Evolutionary conservation across 2,113 vertebrate genomes (phyloP).

Genomic region (Coregonus clupeaformis): DNA sequence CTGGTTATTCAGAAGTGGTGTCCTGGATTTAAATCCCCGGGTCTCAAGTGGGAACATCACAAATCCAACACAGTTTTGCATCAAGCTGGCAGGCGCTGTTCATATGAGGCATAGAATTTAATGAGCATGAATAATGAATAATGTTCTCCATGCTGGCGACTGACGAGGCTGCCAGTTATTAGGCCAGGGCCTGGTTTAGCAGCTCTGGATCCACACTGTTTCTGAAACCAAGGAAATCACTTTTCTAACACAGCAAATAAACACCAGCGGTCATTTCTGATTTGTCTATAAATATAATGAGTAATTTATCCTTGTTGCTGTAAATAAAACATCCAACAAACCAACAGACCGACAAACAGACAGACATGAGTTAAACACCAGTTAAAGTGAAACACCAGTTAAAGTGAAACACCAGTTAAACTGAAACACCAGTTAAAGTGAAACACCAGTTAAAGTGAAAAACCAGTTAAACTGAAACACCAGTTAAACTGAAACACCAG

Average conservation of each 20-base stretch:
- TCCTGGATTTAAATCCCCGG: conserved; percentile 77
- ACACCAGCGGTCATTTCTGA: conserved; percentile 49
- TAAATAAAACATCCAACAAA: conserved; percentile 28
- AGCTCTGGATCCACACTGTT: conserved; percentile 38
- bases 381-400: too few relatives aligned
- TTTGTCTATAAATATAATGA: conserved; percentile 43
- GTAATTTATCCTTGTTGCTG: conserved; percentile 18
- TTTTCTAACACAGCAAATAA: conserved; percentile 61
- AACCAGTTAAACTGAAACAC: too few relatives aligned
- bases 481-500: too few relatives aligned
- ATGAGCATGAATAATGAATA: conserved; percentile 86
- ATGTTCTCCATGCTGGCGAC: conserved; percentile 75
- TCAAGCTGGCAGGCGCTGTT: conserved; percentile 75
- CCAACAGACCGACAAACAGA: too few relatives aligned
- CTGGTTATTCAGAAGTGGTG: conserved; percentile 72
- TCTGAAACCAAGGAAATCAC: conserved; percentile 61
- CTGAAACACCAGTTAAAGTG: too few relatives aligned
- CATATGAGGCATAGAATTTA: conserved; percentile 78
- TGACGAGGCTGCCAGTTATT: conserved; percentile 77
- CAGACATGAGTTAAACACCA: too few relatives aligned
- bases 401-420: too few relatives aligned
- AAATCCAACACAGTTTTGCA: conserved; percentile 80
- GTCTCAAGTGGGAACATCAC: conserved; percentile 81
- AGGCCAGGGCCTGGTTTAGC: conserved; percentile 76
- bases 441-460: too few relatives aligned